These are phyloP conservation scores for Teleopsis dalmanni DNA, from an alignment of 1,140 invertebrate species.

Conservation along the genomic window DNA sequence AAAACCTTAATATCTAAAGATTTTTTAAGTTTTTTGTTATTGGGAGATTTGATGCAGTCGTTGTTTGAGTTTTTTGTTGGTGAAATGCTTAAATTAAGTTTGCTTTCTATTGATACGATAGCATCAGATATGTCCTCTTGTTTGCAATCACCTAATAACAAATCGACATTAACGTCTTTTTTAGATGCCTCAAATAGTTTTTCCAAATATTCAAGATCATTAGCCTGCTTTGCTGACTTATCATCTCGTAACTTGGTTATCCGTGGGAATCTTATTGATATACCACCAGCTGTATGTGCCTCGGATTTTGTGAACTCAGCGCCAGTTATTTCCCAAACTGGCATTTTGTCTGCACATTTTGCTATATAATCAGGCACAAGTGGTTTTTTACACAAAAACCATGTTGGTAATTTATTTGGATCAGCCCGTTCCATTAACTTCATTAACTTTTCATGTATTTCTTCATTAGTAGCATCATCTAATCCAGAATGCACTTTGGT, in stretches of 20 bases:
- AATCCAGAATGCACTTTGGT: conserved; percentile 81
- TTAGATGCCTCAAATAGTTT: conserved; percentile 59
- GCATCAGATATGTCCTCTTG: background rate
- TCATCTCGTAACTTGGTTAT: conserved; percentile 76
- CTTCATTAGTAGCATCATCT: conserved; percentile 74
- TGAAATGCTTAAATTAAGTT: conserved; percentile 13
- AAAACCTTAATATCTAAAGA: no score
- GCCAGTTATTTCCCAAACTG: conserved; percentile 90
- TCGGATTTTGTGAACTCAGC: conserved; percentile 83
- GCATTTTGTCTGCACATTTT: conserved; percentile 72
- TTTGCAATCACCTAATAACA: conserved; percentile 43
- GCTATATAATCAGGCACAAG: conserved; percentile 86
- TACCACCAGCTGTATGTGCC: conserved; percentile 81
- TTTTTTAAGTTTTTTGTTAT: conserved; percentile 9
- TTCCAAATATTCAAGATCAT: conserved; percentile 65
- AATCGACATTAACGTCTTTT: conserved; percentile 56
- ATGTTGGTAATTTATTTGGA: conserved; percentile 59
- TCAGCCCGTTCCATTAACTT: conserved; percentile 54
- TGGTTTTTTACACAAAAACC: conserved; percentile 75
- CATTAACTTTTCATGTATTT: conserved; percentile 53
- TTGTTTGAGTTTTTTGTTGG: conserved; percentile 22
- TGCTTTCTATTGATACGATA: conserved; percentile 8
- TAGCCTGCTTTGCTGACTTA: conserved; percentile 78
- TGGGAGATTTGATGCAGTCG: no score
- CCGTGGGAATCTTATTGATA: conserved; percentile 87